Conservation (phyloP, 2,113 vertebrate species). For the Hydrochoerus hydrochaeris region DNA sequence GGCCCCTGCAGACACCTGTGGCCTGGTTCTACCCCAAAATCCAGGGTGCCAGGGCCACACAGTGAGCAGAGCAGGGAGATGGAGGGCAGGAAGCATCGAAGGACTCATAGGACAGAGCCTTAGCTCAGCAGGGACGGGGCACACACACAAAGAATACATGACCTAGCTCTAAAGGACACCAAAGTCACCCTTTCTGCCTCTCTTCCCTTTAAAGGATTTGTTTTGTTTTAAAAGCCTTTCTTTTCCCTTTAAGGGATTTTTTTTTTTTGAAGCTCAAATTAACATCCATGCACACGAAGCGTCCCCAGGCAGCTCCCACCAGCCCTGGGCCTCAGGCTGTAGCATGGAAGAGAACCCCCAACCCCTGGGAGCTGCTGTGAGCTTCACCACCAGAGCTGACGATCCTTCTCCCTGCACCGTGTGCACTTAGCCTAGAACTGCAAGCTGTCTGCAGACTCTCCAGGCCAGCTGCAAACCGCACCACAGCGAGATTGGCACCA, state of each 20-base stretch:
- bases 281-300: accelerated
- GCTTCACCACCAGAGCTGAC: neutral
- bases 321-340: neutral
- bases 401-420: accelerated
- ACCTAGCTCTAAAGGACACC: neutral
- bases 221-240: neutral
- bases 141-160: neutral
- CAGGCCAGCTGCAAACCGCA: neutral
- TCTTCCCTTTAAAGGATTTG: neutral
- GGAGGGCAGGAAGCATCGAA: neutral
- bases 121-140: neutral
- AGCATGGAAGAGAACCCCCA: neutral
- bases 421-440: neutral
- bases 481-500: too few species aligned
- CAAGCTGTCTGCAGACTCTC: accelerated
- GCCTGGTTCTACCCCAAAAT: neutral
- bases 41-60: neutral
- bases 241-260: neutral
- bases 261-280: neutral
- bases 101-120: neutral
- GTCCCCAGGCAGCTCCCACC: neutral
- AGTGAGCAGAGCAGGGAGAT: accelerated
- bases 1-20: accelerated
- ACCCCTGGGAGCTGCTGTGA: neutral
- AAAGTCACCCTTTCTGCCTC: neutral